These are phyloP conservation scores for Drosophila tani DNA, from an alignment of 1,140 invertebrate species.

Conservation along the genomic window DNA sequence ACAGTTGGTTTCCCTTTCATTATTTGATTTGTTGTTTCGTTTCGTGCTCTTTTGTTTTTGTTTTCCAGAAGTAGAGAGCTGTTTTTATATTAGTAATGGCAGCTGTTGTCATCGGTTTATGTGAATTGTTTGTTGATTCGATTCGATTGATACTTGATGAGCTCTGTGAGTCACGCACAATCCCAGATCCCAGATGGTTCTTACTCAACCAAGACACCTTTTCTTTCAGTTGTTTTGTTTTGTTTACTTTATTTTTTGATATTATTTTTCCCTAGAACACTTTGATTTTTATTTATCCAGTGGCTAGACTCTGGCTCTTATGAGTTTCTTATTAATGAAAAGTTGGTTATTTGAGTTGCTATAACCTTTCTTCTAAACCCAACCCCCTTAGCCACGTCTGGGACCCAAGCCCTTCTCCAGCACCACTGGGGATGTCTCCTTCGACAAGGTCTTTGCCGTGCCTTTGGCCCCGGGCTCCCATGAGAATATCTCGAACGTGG, in stretches of 20 bases:
- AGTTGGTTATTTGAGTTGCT: too few species aligned
- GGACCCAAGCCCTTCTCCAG: constrained; percentile 93
- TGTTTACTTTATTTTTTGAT: not conserved
- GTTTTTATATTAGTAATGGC: not conserved
- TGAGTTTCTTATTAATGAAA: not conserved
- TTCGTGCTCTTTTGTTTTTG: not conserved
- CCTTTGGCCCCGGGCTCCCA: constrained; percentile 88
- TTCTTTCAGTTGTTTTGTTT: not conserved
- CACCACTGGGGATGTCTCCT: constrained; percentile 90
- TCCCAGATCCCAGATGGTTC: not conserved
- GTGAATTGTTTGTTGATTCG: not conserved
- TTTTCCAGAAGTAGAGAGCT: not conserved
- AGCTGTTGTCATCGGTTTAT: not conserved
- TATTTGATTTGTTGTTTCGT: not conserved
- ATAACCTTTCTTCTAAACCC: not conserved
- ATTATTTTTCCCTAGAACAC: not conserved
- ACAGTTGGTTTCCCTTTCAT: not conserved
- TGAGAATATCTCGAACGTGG: constrained; percentile 80
- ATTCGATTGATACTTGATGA: constrained; percentile 12
- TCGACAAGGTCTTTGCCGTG: constrained; percentile 92
- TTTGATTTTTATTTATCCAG: too few species aligned
- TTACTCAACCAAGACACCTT: not conserved
- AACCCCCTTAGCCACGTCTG: constrained; percentile 88
- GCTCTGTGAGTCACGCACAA: not conserved
- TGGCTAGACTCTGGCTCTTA: not conserved